Evolutionary conservation across 2,113 vertebrate species (phyloP), one percentile per base, ranked within the genome.

Genomic region (Carassius auratus): DNA sequence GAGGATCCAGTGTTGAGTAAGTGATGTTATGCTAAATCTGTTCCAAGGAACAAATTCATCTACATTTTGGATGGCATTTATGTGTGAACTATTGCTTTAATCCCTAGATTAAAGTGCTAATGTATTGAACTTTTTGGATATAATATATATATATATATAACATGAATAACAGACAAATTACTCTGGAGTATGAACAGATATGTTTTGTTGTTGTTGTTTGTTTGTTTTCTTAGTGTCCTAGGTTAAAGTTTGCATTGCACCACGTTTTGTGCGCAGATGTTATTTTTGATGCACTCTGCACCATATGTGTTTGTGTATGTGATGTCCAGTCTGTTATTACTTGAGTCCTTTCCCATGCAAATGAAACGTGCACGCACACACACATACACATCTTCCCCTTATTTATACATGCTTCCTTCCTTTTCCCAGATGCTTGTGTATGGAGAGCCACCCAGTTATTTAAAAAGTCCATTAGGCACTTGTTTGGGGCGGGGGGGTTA

Each of bases 391-490:
- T 61, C 81, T 88, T 88, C 87, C 87, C 87, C 77, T 88, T 82
- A 88, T 88, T 88, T 77, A 88, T 62, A 38, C 17, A n/a, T 23
- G 33, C 77, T 88, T 88, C 87, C 87, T 88, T 88, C 87, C 87
- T 76, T 50, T 80, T 55, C 33, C 79, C 33, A 62, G 57, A 75
- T 36, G 50, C 69, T 73, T 45, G 75, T 33, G 36, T 61, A 50
- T 33, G 59, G 30, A 81, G 85, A 82, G 71, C 52, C 76, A 71
- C 76, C 84, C 19, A 79, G 45, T 84, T 86, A 81, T 74, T 45
- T 71, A 50, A 84, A 81, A 68, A 80, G 71, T 38, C 36, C 61
- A 81, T 76, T 76, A 81, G 85, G 8, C 9, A 13, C 3, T 5
- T 78, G 81, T 86, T 84, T 26, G 81, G 76, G 75, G 71, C 17